Evolutionary conservation across 2,888 invertebrate genomes (phyloP).

Genomic region (Trichopoda pennipes): DNA sequence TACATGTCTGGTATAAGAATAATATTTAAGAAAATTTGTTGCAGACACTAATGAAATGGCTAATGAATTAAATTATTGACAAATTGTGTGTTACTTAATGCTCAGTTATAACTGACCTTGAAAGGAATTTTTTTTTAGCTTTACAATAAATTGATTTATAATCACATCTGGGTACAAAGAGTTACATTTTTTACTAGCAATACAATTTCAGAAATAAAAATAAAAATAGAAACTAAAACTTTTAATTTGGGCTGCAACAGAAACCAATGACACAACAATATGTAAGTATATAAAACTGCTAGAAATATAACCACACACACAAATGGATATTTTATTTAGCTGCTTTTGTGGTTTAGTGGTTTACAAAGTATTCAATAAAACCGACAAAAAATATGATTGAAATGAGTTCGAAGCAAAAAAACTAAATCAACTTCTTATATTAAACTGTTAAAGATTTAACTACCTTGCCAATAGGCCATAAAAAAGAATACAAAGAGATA

Average conservation of each 20-base stretch:
- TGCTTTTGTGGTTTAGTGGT: constrained; percentile 4
- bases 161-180: no score
- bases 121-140: no score
- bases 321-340: constrained; percentile 7
- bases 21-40: no score
- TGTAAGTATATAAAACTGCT: background rate
- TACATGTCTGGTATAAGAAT: no score
- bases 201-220: no score
- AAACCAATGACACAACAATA: constrained; percentile 34
- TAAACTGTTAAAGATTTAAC: constrained; percentile 17
- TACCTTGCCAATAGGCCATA: constrained; percentile 53
- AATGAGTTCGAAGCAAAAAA: background rate
- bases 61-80: no score
- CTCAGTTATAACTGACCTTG: no score
- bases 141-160: no score
- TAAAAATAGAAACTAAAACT: constrained; percentile 7
- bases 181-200: no score
- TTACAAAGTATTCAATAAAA: constrained; percentile 1
- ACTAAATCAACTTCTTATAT: no score
- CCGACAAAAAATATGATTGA: background rate
- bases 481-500: constrained; percentile 10
- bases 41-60: no score
- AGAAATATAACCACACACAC: background rate
- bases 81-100: no score
- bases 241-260: constrained; percentile 9